Evolutionary conservation across 2,797 vertebrate species (phyloP).

Genomic region (Acestrorhynchus altus): DNA sequence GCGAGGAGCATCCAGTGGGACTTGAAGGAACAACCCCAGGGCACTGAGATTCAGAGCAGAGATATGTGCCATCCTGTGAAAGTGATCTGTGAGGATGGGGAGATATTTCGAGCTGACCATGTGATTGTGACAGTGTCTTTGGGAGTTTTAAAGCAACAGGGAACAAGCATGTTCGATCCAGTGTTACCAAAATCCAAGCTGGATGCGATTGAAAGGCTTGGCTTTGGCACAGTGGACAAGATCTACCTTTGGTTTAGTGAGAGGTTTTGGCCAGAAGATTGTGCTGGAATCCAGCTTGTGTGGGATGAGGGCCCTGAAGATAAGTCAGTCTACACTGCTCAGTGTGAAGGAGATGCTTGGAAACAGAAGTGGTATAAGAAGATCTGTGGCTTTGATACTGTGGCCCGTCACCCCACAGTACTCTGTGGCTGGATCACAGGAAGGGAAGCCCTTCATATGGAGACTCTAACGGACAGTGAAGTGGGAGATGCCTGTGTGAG

Average conservation of each 20-base stretch:
- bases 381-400: conserved; percentile 69
- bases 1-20: conserved; percentile 65
- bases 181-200: conserved; percentile 62
- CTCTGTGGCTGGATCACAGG: conserved; percentile 73
- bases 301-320: conserved; percentile 69
- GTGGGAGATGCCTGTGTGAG: conserved; percentile 63
- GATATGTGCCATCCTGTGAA: conserved; percentile 41
- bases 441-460: conserved; percentile 69
- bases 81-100: conserved; percentile 64
- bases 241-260: conserved; percentile 68
- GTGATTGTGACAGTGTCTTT: conserved; percentile 69
- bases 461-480: conserved; percentile 61
- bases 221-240: conserved; percentile 70
- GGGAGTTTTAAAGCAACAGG: conserved; percentile 65
- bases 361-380: conserved; percentile 69
- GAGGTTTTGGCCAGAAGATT: conserved; percentile 69
- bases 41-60: background rate
- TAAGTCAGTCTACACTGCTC: conserved; percentile 46
- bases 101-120: conserved; percentile 66
- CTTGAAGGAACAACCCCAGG: conserved; percentile 3
- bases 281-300: conserved; percentile 67
- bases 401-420: conserved; percentile 66
- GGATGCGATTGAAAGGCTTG: conserved; percentile 64
- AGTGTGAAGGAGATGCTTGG: conserved; percentile 53
- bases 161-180: conserved; percentile 61